Base-by-base conservation (phyloP, 2,113 vertebrate genomes). In the Labeo rohita region DNA sequence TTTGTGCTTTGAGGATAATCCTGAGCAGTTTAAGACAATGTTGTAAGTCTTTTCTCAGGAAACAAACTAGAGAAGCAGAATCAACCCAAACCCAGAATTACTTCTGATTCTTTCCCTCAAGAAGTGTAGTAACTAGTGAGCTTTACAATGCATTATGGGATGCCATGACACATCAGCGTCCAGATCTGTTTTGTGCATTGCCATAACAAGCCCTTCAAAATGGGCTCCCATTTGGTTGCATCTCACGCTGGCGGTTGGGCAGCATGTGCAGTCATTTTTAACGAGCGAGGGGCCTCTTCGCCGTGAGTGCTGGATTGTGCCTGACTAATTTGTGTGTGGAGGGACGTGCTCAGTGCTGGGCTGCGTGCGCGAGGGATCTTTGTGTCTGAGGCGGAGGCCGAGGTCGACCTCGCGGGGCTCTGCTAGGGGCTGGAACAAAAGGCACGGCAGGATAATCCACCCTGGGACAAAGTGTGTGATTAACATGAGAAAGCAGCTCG, bases 381-480 rank as follows among this genome's bases (percentile, higher is more conserved):
- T 95, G 95, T 94, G 94, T 92, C 88, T 88, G 85, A 93, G 91
- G 92, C 89, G 89, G 91, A 90, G 91, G 91, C 92, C 74, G 89
- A 86, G 94, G 94, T 94, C 89, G 93, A 94, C 95, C 95, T 94
- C 91, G 93, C 90, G 94, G 93, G 94, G 93, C 94, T 93, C 94
- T 87, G 91, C 92, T 94, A 90, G 93, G 94, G 94, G 89, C 91
- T 83, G 90, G 90, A 90, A 95, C 94, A 95, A 95, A 91, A 94
- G 94, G 92, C 92, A 79, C 89, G 81, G 94, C 93, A 93, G 93
- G 94, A 95, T 96, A 94, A 96, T 95, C 94, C 94, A 92, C 88
- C 93, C 87, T 47, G 72, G 92, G 94, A 96, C 95, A 96, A 96
- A 96, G 95, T 94, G 91, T 92, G 90, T 93, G 91, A 96, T 96